These are phyloP conservation scores for Aphelocoma californica DNA, from an alignment of 2,797 vertebrate species.

Conservation along the genomic window DNA sequence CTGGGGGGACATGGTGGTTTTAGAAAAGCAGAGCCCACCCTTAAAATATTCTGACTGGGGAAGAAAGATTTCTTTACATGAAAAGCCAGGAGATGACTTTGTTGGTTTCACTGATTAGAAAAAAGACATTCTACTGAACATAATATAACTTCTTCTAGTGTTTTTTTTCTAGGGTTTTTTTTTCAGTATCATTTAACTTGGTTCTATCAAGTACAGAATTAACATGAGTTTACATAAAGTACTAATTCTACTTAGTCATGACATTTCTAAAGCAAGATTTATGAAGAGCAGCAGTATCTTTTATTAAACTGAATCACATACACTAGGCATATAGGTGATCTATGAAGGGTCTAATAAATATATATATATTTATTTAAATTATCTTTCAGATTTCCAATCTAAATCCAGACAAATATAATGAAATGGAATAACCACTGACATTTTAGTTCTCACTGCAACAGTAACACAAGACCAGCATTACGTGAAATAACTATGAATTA, in stretches of 20 bases:
- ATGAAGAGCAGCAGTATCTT: background rate
- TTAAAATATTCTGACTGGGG: constrained; percentile 14
- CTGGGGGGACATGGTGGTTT: constrained; percentile 31
- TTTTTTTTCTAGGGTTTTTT: background rate
- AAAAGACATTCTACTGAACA: background rate
- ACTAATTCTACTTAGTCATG: background rate
- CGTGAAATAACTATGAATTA: background rate
- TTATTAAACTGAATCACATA: background rate
- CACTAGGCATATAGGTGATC: background rate
- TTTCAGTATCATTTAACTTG: background rate
- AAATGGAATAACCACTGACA: background rate
- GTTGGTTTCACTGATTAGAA: background rate
- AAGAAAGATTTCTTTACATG: background rate
- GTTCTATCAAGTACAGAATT: background rate
- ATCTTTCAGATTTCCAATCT: background rate
- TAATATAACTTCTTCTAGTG: background rate
- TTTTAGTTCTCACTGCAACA: background rate
- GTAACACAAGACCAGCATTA: background rate
- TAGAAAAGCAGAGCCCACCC: constrained; percentile 26
- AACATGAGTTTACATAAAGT: background rate
- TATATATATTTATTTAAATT: background rate
- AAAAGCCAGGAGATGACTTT: background rate
- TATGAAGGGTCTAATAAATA: background rate
- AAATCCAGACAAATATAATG: background rate
- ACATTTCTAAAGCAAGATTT: background rate